Conservation (phyloP, 2,888 invertebrate species). For the Biston betularia region DNA sequence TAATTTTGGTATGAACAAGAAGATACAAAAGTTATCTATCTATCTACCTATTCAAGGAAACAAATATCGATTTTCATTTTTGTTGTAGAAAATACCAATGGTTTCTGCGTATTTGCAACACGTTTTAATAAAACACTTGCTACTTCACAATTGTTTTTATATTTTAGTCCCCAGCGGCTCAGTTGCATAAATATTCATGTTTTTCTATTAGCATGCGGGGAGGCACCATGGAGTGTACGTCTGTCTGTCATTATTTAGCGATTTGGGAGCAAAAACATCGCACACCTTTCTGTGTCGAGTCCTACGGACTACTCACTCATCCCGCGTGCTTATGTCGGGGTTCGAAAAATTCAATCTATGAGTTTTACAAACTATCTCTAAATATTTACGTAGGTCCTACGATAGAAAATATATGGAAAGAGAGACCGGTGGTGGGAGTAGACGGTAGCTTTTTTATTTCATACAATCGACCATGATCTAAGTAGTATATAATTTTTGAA, state of each 20-base stretch:
- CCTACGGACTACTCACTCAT: slow-evolving; percentile 41
- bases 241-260: slow-evolving; percentile 81
- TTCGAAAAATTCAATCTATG: slow-evolving; percentile 16
- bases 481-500: too few species aligned
- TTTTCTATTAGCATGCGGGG: slow-evolving; percentile 76
- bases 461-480: too few species aligned
- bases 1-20: too few species aligned
- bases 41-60: background rate
- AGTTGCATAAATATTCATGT: slow-evolving; percentile 83
- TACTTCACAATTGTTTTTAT: slow-evolving; percentile 53
- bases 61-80: too few species aligned
- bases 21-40: too few species aligned
- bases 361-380: slow-evolving; percentile 7
- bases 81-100: background rate
- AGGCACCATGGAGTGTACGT: slow-evolving; percentile 63
- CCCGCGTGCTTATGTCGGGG: slow-evolving; percentile 15
- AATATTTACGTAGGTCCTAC: background rate
- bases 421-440: too few species aligned
- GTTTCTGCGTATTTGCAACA: background rate
- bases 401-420: too few species aligned
- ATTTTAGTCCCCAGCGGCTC: slow-evolving; percentile 68
- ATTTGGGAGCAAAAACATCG: slow-evolving; percentile 80
- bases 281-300: slow-evolving; percentile 63
- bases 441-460: too few species aligned
- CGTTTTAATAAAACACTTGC: slow-evolving; percentile 36